phyloP scores from a whole-genome alignment of 1,140 invertebrate species.

The Chrysoperla carnea region DNA sequence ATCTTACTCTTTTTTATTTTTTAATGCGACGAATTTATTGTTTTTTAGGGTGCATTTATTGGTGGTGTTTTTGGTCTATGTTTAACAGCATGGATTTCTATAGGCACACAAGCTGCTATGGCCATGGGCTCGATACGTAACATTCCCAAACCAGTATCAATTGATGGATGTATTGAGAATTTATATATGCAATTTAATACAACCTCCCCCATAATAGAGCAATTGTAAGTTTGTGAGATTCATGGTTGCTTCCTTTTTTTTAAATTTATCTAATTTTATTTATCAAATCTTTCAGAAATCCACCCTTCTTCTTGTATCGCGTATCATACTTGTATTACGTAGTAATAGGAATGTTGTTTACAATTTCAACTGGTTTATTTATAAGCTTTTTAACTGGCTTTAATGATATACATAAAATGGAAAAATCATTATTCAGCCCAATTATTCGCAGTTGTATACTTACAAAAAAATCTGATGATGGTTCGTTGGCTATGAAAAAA shows the following conservation, averaged over 20 bases:
- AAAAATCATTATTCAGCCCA: too few relatives aligned
- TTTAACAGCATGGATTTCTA: slow-evolving; percentile 65
- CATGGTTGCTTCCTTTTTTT: slow-evolving; percentile 2
- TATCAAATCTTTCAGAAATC: slow-evolving; percentile 12
- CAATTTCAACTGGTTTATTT: slow-evolving; percentile 39
- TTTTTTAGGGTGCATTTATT: slow-evolving; percentile 55
- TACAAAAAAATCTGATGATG: too few relatives aligned
- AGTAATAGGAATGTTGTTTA: slow-evolving; percentile 42
- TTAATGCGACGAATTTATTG: too few relatives aligned
- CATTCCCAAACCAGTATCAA: slow-evolving; percentile 33
- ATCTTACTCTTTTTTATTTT: too few relatives aligned
- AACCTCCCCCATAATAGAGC: not conserved
- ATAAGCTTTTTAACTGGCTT: slow-evolving; percentile 20
- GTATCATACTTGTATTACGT: slow-evolving; percentile 51
- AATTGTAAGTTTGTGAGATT: not conserved
- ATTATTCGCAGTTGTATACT: too few relatives aligned
- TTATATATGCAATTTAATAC: slow-evolving; percentile 9
- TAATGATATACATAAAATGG: slow-evolving; percentile 12
- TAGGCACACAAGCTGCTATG: slow-evolving; percentile 64
- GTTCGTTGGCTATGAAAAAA: too few relatives aligned
- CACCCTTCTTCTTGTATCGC: slow-evolving; percentile 37
- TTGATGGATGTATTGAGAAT: slow-evolving; percentile 38
- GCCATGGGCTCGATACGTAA: slow-evolving; percentile 37
- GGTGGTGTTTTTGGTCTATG: slow-evolving; percentile 49
- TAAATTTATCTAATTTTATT: slow-evolving; percentile 13